These are phyloP conservation scores for Silurus asotus DNA, from an alignment of 2,113 vertebrate genomes.

Conservation along the genomic window DNA sequence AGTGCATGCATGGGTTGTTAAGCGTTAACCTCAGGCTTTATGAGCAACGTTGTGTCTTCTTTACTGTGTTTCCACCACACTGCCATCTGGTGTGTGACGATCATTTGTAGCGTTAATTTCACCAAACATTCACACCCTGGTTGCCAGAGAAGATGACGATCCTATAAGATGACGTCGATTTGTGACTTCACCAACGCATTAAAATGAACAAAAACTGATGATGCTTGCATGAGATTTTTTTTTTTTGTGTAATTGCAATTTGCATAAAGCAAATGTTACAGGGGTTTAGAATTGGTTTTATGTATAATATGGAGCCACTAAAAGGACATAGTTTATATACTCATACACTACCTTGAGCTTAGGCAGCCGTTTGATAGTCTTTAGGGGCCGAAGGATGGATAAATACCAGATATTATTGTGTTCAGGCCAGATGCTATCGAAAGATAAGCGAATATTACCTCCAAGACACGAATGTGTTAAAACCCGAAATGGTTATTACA, in stretches of 20 bases:
- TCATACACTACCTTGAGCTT: conserved; percentile 85
- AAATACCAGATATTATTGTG: not conserved
- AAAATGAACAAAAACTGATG: not conserved
- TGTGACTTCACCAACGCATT: not conserved
- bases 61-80: conserved; percentile 7
- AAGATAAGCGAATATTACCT: not conserved
- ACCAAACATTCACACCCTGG: not conserved
- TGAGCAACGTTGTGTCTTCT: conserved; percentile 6
- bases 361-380: conserved; percentile 95
- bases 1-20: not conserved
- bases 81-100: conserved; percentile 4
- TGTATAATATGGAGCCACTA: not conserved
- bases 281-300: not conserved
- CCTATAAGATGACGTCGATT: conserved; percentile 3
- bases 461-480: not conserved
- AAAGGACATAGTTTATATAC: no score
- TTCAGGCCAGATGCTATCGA: not conserved
- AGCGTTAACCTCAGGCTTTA: not conserved
- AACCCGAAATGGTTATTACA: not conserved
- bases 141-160: not conserved
- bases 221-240: not conserved
- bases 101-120: not conserved
- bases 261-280: not conserved
- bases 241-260: not conserved
- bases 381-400: conserved; percentile 86